Evolutionary conservation across 1,140 invertebrate genomes (phyloP), one percentile per base, ranked within the genome.

Genomic region (Diploscapter pachys): DNA sequence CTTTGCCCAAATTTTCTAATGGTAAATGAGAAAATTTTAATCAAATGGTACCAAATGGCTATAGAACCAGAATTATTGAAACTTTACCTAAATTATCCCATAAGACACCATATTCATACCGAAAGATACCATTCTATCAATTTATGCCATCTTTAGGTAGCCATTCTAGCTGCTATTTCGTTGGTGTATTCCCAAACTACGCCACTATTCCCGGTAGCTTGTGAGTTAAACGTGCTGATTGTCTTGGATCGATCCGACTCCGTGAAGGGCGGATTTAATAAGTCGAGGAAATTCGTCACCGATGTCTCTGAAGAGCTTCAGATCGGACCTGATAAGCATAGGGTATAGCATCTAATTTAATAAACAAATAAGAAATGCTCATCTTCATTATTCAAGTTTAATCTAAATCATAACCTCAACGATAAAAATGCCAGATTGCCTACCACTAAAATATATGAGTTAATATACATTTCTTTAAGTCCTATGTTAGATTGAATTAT

Each of bases 291-390:
- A 52, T 83, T 83, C 63, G 82, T 83, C 51, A 66, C 82, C 13
- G 76, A 82, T 72, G 83, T 84, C 64, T 83, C 83, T n/a, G 79
- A 83, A 67, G 82, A 83, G 64, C 73, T 83, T 11, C 81, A 83
- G 63, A 85, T 83, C 59, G 78, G 80, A 13, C 82, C 82, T 11
- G 64, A 81, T 11, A 79, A 80, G n/a, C 82, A 83, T 63, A 65
- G 81, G 67, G 82, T 31, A 31, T 31, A 31, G 83, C 56, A 5
- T 78, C 53, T 4, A 11, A 53, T 31, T 31, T 31, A 31, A 31
- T 31, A 31, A 1, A 31, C 31, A 1, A 31, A 31, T 31, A 31
- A 31, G 31, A 31, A 31, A 31, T 31, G 31, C 1, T 31, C 31
- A 31, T 1, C 52, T 56, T 54, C 11, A 50, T 0, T n/a, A 73